Conservation (phyloP, 2,113 vertebrate genomes). For the Gambusia holbrooki region DNA sequence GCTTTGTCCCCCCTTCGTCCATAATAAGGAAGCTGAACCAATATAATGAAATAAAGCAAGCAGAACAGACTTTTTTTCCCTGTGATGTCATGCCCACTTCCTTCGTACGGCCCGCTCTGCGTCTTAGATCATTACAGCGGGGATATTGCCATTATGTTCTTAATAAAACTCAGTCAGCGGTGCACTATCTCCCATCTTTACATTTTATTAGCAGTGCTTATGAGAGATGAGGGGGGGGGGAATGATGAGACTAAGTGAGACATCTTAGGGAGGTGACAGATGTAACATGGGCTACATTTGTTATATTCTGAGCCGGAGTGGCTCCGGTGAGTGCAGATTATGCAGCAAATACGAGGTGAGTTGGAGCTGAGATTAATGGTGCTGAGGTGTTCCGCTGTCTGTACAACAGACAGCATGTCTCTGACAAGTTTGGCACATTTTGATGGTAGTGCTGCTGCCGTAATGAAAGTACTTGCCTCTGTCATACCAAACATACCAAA, state of each 20-base stretch:
- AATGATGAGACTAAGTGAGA: conserved; percentile 67
- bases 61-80: conserved; percentile 56
- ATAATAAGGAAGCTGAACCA: conserved; percentile 72
- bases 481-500: not conserved
- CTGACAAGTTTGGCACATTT: conserved; percentile 8
- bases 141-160: conserved; percentile 65
- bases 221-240: conserved; percentile 55
- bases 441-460: conserved; percentile 10
- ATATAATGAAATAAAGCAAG: conserved; percentile 74
- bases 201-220: conserved; percentile 74
- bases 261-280: conserved; percentile 62
- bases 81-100: conserved; percentile 70
- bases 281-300: conserved; percentile 49
- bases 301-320: conserved; percentile 28
- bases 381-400: conserved; percentile 22
- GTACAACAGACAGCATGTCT: conserved; percentile 16
- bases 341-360: conserved; percentile 17
- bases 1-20: conserved; percentile 28
- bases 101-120: conserved; percentile 34
- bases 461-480: not conserved
- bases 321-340: conserved; percentile 42
- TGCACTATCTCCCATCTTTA: conserved; percentile 75
- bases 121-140: conserved; percentile 48
- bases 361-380: conserved; percentile 15
- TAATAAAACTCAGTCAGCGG: conserved; percentile 70